Base-by-base conservation (phyloP, 1,140 invertebrate species). In the Penaeus japonicus region DNA sequence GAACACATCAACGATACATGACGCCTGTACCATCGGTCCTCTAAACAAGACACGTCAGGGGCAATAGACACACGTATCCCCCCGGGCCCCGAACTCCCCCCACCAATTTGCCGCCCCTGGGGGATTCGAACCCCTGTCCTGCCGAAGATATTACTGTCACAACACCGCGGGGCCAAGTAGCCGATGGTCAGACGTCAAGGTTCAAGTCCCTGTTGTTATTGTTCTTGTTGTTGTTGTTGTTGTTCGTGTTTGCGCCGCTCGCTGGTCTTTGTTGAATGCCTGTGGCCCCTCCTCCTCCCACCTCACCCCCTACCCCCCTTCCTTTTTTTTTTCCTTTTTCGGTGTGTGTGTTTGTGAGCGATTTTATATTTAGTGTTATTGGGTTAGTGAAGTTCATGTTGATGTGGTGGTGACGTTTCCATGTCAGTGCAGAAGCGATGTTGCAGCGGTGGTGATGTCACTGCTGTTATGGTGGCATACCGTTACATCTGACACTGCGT, bases 131-230 rank as follows among this genome's bases (percentile, higher is more conserved):
- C 70, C 83, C 84, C 84, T 77, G 84, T 85, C 84, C 84, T 73
- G 70, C 62, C 84, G 62, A 77, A 85, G 84, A 85, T 85, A 85
- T 85, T 85, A 85, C 84, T 85, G 84, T 85, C 84, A 85, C 70
- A 85, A 85, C 84, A 85, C 55, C 84, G 73, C 55, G 47, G 39
- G 83, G 7, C 84, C 84, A 85, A 85, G 84, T 85, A 85, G 84
- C 84, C 84, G 30, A 20, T 35, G 84, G 84, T 85, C 70, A 85
- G 84, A 24, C 70, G 53, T 39, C 65, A 53, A 20, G 35, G 22
- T 27, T 35, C 27, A 20, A 5, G 30, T 77, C 39, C 27, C 7
- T 24, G 78, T 20, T 53, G 32, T 47, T 53, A 22, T 22, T 24
- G 78, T 77, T 77, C 12, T 27, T 27, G 73, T 27, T 27, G 30